Percentiles rank a stretch among this genome's conserved stretches.
phyloP scores from a whole-genome alignment of 1,140 invertebrate species.

The Bombus polaris region DNA sequence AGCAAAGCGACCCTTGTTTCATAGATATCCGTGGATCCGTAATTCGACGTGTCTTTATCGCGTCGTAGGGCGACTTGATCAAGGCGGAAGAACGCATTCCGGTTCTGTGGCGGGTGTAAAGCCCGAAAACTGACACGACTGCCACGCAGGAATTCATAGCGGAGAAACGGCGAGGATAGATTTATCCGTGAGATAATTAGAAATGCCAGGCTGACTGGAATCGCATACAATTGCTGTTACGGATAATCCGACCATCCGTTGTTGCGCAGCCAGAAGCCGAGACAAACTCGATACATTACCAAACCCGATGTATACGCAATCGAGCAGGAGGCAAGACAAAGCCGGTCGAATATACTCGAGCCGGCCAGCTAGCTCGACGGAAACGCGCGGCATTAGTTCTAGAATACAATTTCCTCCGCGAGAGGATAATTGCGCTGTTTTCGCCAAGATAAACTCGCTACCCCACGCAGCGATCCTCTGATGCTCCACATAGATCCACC shows the following conservation, averaged over 20 bases:
- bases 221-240: constrained; percentile 49
- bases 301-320: constrained; percentile 46
- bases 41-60: background rate
- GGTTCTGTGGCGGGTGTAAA: background rate
- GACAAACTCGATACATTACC: constrained; percentile 56
- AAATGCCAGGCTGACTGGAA: constrained; percentile 37
- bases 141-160: too few species aligned
- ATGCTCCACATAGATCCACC: too few species aligned
- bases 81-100: background rate
- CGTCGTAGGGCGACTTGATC: background rate
- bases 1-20: background rate
- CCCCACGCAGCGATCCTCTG: too few species aligned
- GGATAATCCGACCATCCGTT: constrained; percentile 54
- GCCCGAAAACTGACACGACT: background rate
- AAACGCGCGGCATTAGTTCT: constrained; percentile 40
- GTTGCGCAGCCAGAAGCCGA: constrained; percentile 30
- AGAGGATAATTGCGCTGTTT: constrained; percentile 10
- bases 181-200: constrained; percentile 54
- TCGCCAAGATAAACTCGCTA: background rate
- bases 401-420: constrained; percentile 32
- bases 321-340: constrained; percentile 47
- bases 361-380: constrained; percentile 14
- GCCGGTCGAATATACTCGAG: constrained; percentile 35
- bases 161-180: constrained; percentile 7
- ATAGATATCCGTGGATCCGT: too few species aligned